These are phyloP conservation scores for Lepidurus apus DNA, from an alignment of 1,140 invertebrate species.

Conservation along the genomic window DNA sequence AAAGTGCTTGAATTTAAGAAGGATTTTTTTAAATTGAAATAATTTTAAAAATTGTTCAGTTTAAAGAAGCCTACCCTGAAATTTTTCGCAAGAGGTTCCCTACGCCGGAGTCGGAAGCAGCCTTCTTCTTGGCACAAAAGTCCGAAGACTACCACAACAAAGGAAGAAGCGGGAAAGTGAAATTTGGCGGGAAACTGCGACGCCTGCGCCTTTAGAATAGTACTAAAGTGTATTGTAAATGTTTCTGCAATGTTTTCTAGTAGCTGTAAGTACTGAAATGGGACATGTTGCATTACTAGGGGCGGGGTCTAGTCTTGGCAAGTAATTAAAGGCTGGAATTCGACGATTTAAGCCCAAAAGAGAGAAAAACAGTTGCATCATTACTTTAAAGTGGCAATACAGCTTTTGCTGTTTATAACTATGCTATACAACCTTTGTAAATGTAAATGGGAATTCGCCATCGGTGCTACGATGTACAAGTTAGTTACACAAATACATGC, in stretches of 20 bases:
- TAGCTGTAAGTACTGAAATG: neutral
- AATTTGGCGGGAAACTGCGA: neutral
- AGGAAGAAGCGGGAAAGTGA: neutral
- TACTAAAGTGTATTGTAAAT: neutral
- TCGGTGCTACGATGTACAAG: neutral
- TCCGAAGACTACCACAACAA: neutral
- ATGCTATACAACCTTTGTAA: neutral
- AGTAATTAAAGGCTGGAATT: neutral
- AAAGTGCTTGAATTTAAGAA: neutral
- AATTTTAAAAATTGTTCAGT: constrained; percentile 12
- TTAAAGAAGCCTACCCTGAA: constrained; percentile 31
- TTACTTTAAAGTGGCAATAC: too few relatives aligned
- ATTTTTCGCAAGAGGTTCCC: constrained; percentile 30
- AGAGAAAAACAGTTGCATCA: neutral
- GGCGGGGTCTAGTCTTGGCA: neutral
- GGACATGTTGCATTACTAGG: too few relatives aligned
- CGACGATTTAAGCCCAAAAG: neutral
- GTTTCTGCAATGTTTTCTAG: neutral
- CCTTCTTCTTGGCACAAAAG: constrained; percentile 25
- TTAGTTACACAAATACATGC: too few relatives aligned
- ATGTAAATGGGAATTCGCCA: neutral
- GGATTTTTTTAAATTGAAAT: neutral
- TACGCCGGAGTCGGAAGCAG: constrained; percentile 25
- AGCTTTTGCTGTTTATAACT: too few relatives aligned
- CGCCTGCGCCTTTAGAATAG: neutral